Base-by-base conservation (phyloP, 37 sponge, comb jelly and placozoan species). In the Geodia barretti region DNA sequence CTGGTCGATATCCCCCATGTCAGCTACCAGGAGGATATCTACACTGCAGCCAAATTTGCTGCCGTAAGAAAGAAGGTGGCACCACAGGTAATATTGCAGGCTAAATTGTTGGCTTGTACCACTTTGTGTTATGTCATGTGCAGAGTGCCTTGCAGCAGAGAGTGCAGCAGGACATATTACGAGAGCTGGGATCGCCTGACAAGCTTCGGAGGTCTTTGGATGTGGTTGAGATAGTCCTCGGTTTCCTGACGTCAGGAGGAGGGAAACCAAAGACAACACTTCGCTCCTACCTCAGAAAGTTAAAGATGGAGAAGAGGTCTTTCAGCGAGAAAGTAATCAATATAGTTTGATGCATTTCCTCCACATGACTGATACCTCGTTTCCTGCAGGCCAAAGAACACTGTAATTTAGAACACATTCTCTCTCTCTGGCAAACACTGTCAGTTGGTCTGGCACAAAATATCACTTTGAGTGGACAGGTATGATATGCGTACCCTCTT, bases 401-500 rank as follows among this genome's bases (percentile, higher is more conserved):
- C 36, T 91, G 80, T 38, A 77, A 32, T 20, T 79, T 91, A 7
- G 34, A 58, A 21, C 83, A 91, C 47, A 66, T 86, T 36, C 42
- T 91, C 11, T 91, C 91, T 21, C 78, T 91, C 1, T 91, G 91
- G 91, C 83, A 86, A 38, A 79, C 84, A 23, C 37, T 91, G 3
- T 82, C 91, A 62, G 78, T 91, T 19, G 79, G 86, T 39, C 41
- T 83, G 20, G 79, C 83, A 0, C 63, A 72, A 39, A 62, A 43
- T 37, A 63, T 81, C 8, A 35, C 77, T 28, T 70, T 86, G 20
- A 77, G 43, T 38, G 79, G 79, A 61, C 77, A 83, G 76, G 81
- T 84, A 62, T n/a, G n/a, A n/a, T n/a, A n/a, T n/a, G n/a, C n/a
- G n/a, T n/a, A n/a, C n/a, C n/a, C n/a, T n/a, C n/a, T n/a, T n/a